Evolutionary conservation across 2,888 invertebrate genomes (phyloP).

Genomic region (Dolomedes plantarius): DNA sequence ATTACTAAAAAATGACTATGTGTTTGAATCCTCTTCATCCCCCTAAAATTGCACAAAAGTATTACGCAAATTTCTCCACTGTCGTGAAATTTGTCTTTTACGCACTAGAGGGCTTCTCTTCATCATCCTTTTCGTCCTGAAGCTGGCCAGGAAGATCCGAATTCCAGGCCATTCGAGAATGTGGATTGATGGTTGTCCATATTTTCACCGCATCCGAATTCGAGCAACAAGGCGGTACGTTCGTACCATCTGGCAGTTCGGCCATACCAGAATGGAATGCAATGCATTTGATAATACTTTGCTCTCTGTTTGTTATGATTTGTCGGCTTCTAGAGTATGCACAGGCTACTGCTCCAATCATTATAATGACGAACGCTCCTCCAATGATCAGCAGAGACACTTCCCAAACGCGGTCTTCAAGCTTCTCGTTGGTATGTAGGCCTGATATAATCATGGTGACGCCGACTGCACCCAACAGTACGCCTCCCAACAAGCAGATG

Average conservation of each 20-base stretch:
- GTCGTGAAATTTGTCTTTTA: too few relatives aligned
- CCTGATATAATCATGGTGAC: slow-evolving; percentile 63
- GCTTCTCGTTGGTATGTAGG: slow-evolving; percentile 63
- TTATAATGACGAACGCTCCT: slow-evolving; percentile 45
- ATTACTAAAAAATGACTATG: too few relatives aligned
- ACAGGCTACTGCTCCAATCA: slow-evolving; percentile 53
- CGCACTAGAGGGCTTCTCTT: slow-evolving; percentile 17
- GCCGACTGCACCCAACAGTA: slow-evolving; percentile 62
- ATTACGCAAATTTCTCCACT: too few relatives aligned
- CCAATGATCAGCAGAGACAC: slow-evolving; percentile 60
- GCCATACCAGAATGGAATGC: slow-evolving; percentile 67
- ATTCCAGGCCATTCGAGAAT: slow-evolving; percentile 69
- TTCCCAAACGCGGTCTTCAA: slow-evolving; percentile 64
- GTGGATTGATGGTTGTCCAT: slow-evolving; percentile 68
- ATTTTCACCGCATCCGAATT: slow-evolving; percentile 65
- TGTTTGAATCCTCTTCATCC: too few relatives aligned
- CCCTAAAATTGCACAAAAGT: too few relatives aligned
- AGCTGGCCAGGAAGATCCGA: slow-evolving; percentile 58
- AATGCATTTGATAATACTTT: slow-evolving; percentile 68
- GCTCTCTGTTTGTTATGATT: slow-evolving; percentile 50
- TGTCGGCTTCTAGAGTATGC: slow-evolving; percentile 62
- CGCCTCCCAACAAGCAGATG: slow-evolving; percentile 59
- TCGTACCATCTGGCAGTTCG: slow-evolving; percentile 56
- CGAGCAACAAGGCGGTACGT: slow-evolving; percentile 56
- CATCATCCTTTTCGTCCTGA: slow-evolving; percentile 50